A percentile compares a stretch with the other conserved stretches of the same genome.
Evolutionary conservation across 2,888 invertebrate species (phyloP).

Genomic region (Lordiphosa fenestrarum): DNA sequence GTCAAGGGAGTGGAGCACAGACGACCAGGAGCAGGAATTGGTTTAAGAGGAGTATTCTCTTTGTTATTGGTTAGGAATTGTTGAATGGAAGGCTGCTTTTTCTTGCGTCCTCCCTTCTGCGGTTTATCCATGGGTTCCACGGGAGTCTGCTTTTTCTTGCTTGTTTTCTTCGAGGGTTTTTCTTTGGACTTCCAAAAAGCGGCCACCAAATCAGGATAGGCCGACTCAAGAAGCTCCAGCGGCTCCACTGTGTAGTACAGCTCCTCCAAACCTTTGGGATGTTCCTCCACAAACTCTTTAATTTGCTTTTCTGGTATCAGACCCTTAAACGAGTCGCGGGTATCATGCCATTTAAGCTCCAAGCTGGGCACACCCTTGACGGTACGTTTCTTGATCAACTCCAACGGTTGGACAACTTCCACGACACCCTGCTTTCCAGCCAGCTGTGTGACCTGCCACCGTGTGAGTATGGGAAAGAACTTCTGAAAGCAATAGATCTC

Average conservation of each 20-base stretch:
- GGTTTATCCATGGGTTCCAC: neutral
- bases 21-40: neutral
- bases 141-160: constrained; percentile 40
- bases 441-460: constrained; percentile 84
- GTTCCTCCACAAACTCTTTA: constrained; percentile 80
- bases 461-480: constrained; percentile 87
- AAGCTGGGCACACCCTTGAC: constrained; percentile 85
- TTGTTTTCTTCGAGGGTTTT: constrained; percentile 81
- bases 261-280: constrained; percentile 79
- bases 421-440: constrained; percentile 9
- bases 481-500: constrained; percentile 89
- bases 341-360: constrained; percentile 87
- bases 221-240: constrained; percentile 83
- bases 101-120: constrained; percentile 30
- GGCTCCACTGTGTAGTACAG: constrained; percentile 87
- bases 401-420: constrained; percentile 80
- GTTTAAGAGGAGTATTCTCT: constrained; percentile 37
- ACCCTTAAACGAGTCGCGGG: constrained; percentile 82
- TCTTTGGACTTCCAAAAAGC: constrained; percentile 83
- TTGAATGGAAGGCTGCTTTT: constrained; percentile 74
- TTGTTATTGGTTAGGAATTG: constrained; percentile 68
- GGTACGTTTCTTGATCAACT: constrained; percentile 83
- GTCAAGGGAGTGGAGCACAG: constrained; percentile 76
- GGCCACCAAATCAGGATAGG: constrained; percentile 85
- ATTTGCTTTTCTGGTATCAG: constrained; percentile 84